Base-by-base conservation (phyloP, 53 echinoderm and acorn worm genomes). In the Temnopleurus reevesii region DNA sequence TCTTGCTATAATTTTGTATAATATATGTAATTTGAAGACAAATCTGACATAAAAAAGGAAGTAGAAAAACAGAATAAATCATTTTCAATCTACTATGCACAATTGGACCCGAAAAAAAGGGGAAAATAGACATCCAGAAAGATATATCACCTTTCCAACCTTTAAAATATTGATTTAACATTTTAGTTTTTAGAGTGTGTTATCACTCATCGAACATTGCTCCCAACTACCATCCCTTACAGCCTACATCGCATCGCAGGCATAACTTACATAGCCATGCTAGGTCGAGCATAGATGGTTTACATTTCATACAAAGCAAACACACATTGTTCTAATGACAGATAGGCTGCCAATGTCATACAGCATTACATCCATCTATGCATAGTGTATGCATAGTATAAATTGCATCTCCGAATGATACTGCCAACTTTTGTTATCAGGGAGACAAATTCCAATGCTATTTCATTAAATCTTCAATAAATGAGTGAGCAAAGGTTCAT, bases 231-330 rank as follows among this genome's bases (percentile, higher is more conserved):
- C 71, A 38, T 41, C 10, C 6, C 0, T 36, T 38, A 29, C 12
- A 12, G 2, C 61, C 8, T 33, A 10, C 63, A 63, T 23, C 43
- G 41, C 71, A 71, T 71, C 71, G 36, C 71, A 8, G 5, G 41
- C 71, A 71, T 71, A 71, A 5, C 71, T 71, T 21, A 71, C 7
- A 71, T 28, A 71, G 21, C 71, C 71, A 71, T n/a, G 71, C 43
- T 41, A 6, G 3, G 21, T 41, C 19, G 19, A 43, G 41, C 71
- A 41, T 71, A 12, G 19, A 55, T 17, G 18, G 12, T 53, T 27
- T 81, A 1, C 3, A 55, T 53, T 18, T 0, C 82, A 81, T 9
- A 0, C 23, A n/a, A 53, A 3, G 2, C 82, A 81, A 53, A 54
- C 53, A 55, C 55, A 36, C 55, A 53, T 53, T 30, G 82, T 53